Base-by-base conservation (phyloP, 2,888 invertebrate genomes). In the Labia minor region DNA sequence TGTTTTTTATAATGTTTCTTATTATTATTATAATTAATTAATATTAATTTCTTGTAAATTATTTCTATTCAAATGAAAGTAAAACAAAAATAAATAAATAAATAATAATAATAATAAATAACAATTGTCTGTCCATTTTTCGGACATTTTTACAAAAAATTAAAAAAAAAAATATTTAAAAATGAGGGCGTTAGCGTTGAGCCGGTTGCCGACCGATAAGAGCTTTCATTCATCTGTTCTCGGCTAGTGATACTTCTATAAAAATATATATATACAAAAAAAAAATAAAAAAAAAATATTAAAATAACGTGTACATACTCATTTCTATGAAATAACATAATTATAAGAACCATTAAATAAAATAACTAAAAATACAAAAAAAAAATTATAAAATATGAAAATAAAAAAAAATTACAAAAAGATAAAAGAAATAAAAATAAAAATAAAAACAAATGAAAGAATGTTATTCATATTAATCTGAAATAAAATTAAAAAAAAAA, bases 171-270 rank as follows among this genome's bases (percentile, higher is more conserved):
- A 33, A 33, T 33, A 49, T 49, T 49, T 11, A 49, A 49, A n/a
- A 49, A 49, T 49, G 49, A 49, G 49, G 49, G 49, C 49, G 49
- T 49, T 49, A 49, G 49, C 49, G 49, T 49, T 49, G 49, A 49
- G 49, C 49, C 49, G 49, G 49, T 49, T 49, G 49, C 49, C 49
- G 49, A 49, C 49, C 49, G 49, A 49, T 49, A 49, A 49, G 49
- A 49, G 49, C 49, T 49, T 49, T 49, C 49, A 49, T 49, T 49
- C 49, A 49, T 49, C 49, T 49, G 49, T 49, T 49, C 49, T 49
- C 49, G 49, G 49, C 49, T 49, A 49, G 49, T 49, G 49, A 49
- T 49, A 49, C 49, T 49, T 49, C 49, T 49, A 49, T 49, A 49
- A 8, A 49, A 8, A 49, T 49, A 49, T 16, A 49, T n/a, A n/a